Evolutionary conservation across 1,140 invertebrate species (phyloP), one percentile per base, ranked within the genome.

Genomic region (Parapsyche elsis): DNA sequence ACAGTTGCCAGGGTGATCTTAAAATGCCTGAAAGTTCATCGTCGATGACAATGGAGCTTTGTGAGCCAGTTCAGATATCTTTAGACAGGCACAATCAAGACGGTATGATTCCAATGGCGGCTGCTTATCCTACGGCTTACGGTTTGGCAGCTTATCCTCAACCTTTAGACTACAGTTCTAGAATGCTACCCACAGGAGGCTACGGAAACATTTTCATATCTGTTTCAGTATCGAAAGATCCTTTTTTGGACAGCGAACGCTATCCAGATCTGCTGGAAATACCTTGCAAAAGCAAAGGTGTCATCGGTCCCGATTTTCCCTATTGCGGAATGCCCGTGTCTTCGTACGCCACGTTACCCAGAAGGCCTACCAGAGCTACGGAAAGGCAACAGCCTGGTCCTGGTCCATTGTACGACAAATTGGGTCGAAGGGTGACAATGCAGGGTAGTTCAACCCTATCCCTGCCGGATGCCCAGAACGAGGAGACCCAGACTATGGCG

Each of bases 361-460:
- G 92, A 14, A 88, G 71, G 82, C 77, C 87, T 90, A 81, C 82
- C 88, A 81, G 85, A 88, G 80, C 87, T 88, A 82, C 88, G 87
- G 87, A 86, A 85, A 76, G 87, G 64, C 85, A 88, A 21, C 81
- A 90, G 78, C 88, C 90, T 0, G 24, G 64, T 67, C 85, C 90
- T 78, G 86, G 87, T 5, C 91, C 92, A 16, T 91, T 93, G 44
- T 97, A 97, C 86, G 96, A 97, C 86, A 96, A 96, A 85, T 95
- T 97, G 93, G 96, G 96, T 0, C 94, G 94, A 26, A 90, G 95
- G 83, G 94, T 96, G 10, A 97, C 95, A 5, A 95, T 95, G 0
- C 94, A 94, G 81, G 95, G 95, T 38, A 92, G 92, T 84, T 96
- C 95, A 10, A 95, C 93, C 0, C 92, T 95, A 81, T 95, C 95